Percentiles rank a stretch among this genome's conserved stretches.
phyloP scores from a whole-genome alignment of 1,140 invertebrate species.

The Neodiprion virginianus region DNA sequence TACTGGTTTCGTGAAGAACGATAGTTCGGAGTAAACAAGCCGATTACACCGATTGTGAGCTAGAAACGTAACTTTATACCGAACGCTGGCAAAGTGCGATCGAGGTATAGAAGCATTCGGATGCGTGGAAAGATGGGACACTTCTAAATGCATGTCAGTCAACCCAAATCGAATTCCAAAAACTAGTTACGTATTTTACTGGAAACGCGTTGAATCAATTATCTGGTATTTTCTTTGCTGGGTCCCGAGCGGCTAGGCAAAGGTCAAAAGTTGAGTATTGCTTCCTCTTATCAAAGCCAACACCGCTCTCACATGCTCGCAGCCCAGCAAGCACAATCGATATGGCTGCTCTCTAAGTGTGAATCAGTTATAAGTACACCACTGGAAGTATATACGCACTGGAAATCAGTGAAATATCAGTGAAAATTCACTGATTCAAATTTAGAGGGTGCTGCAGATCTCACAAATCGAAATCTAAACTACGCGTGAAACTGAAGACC shows the following conservation, averaged over 20 bases:
- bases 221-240: slow-evolving; percentile 42
- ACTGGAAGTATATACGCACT: too few relatives aligned
- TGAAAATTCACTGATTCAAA: too few relatives aligned
- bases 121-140: too few relatives aligned
- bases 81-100: too few relatives aligned
- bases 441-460: background rate
- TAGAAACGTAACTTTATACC: too few relatives aligned
- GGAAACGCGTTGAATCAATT: slow-evolving; percentile 24
- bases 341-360: background rate
- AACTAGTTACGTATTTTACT: background rate
- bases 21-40: too few relatives aligned
- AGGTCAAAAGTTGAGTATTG: slow-evolving; percentile 51
- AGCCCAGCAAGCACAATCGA: background rate
- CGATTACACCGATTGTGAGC: too few relatives aligned
- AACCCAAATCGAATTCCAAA: background rate
- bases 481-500: background rate
- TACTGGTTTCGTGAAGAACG: too few relatives aligned
- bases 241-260: slow-evolving; percentile 41
- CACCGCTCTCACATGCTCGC: slow-evolving; percentile 20
- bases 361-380: too few relatives aligned
- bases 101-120: too few relatives aligned
- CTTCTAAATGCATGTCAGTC: too few relatives aligned
- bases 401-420: too few relatives aligned
- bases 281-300: slow-evolving; percentile 45
- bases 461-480: background rate